Evolutionary conservation across 2,797 vertebrate genomes (phyloP).

Genomic region (Ambastaia sidthimunki): DNA sequence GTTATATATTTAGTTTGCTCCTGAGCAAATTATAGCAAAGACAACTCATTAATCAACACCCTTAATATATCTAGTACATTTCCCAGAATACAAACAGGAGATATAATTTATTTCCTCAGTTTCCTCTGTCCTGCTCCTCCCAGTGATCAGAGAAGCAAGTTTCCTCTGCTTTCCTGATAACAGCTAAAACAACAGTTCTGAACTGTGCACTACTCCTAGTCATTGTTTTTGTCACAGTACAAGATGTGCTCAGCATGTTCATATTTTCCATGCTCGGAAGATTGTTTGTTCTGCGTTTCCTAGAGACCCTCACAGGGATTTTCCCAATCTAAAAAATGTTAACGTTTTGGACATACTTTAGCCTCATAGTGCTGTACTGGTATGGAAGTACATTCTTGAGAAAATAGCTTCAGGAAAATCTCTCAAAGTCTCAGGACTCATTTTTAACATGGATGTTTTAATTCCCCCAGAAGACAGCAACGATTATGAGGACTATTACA

Average conservation of each 20-base stretch:
- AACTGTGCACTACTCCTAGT: neutral
- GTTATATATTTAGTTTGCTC: no score
- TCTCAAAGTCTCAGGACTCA: neutral
- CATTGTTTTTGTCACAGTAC: neutral
- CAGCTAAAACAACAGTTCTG: neutral
- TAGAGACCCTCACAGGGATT: no score
- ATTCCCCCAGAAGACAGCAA: neutral
- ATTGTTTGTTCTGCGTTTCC: slow-evolving; percentile 12
- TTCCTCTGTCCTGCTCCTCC: slow-evolving; percentile 1
- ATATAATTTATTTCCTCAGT: neutral
- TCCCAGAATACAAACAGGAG: neutral
- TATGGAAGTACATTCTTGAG: neutral
- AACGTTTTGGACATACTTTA: neutral
- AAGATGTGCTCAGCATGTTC: neutral
- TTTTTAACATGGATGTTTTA: slow-evolving; percentile 26
- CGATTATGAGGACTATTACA: slow-evolving; percentile 68
- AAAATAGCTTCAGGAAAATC: neutral
- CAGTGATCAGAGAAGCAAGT: neutral
- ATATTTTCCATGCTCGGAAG: neutral
- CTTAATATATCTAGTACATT: neutral
- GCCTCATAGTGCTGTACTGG: neutral
- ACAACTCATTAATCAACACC: neutral
- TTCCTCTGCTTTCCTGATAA: neutral
- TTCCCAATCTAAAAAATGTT: neutral
- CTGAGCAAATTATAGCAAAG: neutral